Evolutionary conservation across 2,113 vertebrate genomes (phyloP), one percentile per base, ranked within the genome.

Genomic region (Onychostruthus taczanowskii): DNA sequence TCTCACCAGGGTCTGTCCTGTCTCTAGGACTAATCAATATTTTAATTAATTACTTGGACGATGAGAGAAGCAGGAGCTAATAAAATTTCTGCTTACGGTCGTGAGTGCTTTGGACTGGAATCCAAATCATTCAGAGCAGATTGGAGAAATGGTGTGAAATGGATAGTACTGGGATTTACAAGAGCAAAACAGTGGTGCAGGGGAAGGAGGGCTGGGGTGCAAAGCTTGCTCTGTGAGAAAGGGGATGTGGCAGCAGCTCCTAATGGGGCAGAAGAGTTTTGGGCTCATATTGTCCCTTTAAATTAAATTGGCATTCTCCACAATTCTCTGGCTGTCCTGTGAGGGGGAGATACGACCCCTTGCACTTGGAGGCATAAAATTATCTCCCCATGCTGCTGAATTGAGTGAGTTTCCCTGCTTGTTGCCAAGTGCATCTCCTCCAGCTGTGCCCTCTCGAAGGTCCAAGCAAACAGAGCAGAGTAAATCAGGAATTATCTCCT

Each of bases 391-490:
- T 2, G 7, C 4, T n/a, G 64, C 27, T 70, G 47, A 67, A 47
- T 0, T 11, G 43, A 30, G 13, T 4, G 9, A 0, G 0, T 81
- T 94, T 46, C 58, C 82, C 66, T 68, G 3, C 56, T 31, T 3
- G 23, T 8, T 64, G 59, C 76, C 1, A 5, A 69, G 73, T 13
- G 49, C 11, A 67, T 35, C 30, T 76, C 76, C 93, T 50, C 47
- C 56, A 35, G 17, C 2, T 35, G 26, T 11, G 35, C 64, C 62
- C 43, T 30, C 69, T 19, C 6, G 47, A 95, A 95, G 89, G 89
- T 64, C 77, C 74, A 10, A 56, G 91, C 84, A 87, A 97, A 49
- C 87, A 31, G 87, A 93, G 94, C 77, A 44, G 94, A 91, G 96
- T 73, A 87, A 95, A 93, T 95, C 95, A 93, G 81, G 61, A 63